Conservation (phyloP, 2,797 vertebrate genomes). For the Peromyscus attwateri region DNA sequence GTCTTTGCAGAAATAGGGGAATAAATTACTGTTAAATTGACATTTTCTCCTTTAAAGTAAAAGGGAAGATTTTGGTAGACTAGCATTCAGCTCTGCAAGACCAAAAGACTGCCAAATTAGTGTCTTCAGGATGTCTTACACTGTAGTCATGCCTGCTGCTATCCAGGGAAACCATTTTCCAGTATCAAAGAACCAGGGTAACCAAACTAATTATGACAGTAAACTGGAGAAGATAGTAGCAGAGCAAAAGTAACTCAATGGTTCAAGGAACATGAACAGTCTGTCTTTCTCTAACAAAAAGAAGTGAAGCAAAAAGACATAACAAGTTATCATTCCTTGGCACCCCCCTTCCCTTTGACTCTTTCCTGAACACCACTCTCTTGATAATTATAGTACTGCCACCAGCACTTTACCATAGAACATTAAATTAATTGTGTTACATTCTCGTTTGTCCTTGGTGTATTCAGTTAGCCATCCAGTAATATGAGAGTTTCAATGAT, state of each 20-base stretch:
- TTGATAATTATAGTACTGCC: background rate
- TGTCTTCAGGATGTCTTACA: background rate
- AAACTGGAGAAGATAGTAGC: background rate
- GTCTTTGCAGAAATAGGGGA: background rate
- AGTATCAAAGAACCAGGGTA: background rate
- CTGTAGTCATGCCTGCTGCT: background rate
- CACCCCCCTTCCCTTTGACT: background rate
- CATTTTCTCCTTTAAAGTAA: slow-evolving; percentile 29
- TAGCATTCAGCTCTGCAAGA: background rate
- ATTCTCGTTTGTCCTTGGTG: background rate
- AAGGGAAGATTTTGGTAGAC: background rate
- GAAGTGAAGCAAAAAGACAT: background rate
- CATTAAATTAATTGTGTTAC: background rate
- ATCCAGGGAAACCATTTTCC: slow-evolving; percentile 5
- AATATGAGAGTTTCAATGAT: background rate
- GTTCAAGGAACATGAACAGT: background rate
- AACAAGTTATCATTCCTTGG: background rate
- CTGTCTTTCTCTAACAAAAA: background rate
- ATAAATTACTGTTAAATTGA: slow-evolving; percentile 6
- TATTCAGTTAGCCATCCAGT: slow-evolving; percentile 22
- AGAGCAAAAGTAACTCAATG: background rate
- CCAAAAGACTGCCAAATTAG: background rate
- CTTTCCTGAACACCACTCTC: background rate
- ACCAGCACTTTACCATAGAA: slow-evolving; percentile 20
- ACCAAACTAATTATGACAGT: slow-evolving; percentile 8